Percentiles rank a stretch among this genome's conserved stretches.
Conservation (phyloP, 1,140 invertebrate genomes). For the Diprion similis region DNA sequence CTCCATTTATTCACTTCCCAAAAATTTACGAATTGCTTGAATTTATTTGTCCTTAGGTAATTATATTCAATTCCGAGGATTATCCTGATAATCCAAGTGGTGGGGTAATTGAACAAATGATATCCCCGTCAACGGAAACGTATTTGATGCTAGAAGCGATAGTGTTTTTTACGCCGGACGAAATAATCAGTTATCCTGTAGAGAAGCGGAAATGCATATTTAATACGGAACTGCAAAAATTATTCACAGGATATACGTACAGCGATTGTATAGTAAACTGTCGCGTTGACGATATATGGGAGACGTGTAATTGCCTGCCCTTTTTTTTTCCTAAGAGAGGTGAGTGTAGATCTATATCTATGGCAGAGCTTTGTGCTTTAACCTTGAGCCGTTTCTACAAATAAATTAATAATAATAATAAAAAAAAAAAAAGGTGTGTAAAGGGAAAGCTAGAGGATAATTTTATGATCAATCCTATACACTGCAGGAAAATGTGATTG, state of each 20-base stretch:
- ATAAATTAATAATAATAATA: too few relatives aligned
- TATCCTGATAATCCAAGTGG: slow-evolving; percentile 56
- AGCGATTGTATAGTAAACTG: slow-evolving; percentile 67
- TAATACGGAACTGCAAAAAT: slow-evolving; percentile 49
- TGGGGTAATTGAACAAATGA: slow-evolving; percentile 40
- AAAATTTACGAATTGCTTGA: not conserved
- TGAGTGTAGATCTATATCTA: slow-evolving; percentile 26
- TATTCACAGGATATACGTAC: slow-evolving; percentile 61
- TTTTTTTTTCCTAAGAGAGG: slow-evolving; percentile 48
- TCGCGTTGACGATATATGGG: slow-evolving; percentile 56
- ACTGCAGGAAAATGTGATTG: not conserved
- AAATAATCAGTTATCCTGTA: slow-evolving; percentile 28
- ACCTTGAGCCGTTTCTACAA: too few relatives aligned
- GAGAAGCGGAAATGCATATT: slow-evolving; percentile 65
- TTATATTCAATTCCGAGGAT: slow-evolving; percentile 57
- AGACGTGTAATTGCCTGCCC: slow-evolving; percentile 64
- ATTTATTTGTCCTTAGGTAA: slow-evolving; percentile 40
- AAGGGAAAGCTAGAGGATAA: not conserved
- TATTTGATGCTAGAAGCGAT: slow-evolving; percentile 35
- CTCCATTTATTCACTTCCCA: too few relatives aligned
- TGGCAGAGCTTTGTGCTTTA: not conserved
- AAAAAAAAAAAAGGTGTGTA: not conserved
- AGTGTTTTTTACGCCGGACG: slow-evolving; percentile 32
- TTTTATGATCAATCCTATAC: not conserved
- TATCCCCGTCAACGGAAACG: slow-evolving; percentile 32